A percentile compares a stretch with the other conserved stretches of the same genome.
Conservation (phyloP, 1,140 invertebrate genomes). For the Vollenhovia emeryi region DNA sequence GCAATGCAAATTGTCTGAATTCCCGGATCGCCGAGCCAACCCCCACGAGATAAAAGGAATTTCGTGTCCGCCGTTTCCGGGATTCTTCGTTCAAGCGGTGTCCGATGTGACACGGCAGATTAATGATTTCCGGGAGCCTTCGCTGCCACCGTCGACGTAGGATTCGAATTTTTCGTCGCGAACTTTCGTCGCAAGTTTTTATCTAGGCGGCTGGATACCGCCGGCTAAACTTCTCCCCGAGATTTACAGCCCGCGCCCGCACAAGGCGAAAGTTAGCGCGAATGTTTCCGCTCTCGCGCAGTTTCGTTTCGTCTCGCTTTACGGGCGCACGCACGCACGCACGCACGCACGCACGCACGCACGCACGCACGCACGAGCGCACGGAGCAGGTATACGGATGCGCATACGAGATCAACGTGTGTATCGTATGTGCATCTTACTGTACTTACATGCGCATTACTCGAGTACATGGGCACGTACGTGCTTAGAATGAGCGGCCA, state of each 20-base stretch:
- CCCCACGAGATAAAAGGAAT: slow-evolving; percentile 43
- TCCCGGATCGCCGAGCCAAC: slow-evolving; percentile 32
- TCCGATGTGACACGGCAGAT: slow-evolving; percentile 51
- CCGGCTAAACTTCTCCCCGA: slow-evolving; percentile 35
- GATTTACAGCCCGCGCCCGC: slow-evolving; percentile 44
- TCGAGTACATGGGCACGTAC: slow-evolving; percentile 45
- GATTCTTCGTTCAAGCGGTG: slow-evolving; percentile 45
- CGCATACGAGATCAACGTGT: not conserved
- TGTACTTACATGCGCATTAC: slow-evolving; percentile 28
- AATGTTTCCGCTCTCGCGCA: slow-evolving; percentile 8
- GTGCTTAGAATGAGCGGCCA: slow-evolving; percentile 5
- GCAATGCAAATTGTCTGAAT: slow-evolving; percentile 53
- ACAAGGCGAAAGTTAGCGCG: slow-evolving; percentile 39
- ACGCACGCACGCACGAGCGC: not conserved
- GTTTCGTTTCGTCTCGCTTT: slow-evolving; percentile 7
- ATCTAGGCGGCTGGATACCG: slow-evolving; percentile 9
- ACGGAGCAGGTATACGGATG: not conserved
- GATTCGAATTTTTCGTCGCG: slow-evolving; percentile 57
- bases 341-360: not conserved
- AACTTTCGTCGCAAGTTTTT: slow-evolving; percentile 53
- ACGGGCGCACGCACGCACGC: not conserved
- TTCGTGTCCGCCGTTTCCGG: slow-evolving; percentile 50
- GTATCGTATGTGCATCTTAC: slow-evolving; percentile 42
- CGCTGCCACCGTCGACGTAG: slow-evolving; percentile 13
- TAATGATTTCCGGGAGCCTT: slow-evolving; percentile 49